Base-by-base conservation (phyloP, 2,888 invertebrate species). In the Thecocarcelia acutangulata region DNA sequence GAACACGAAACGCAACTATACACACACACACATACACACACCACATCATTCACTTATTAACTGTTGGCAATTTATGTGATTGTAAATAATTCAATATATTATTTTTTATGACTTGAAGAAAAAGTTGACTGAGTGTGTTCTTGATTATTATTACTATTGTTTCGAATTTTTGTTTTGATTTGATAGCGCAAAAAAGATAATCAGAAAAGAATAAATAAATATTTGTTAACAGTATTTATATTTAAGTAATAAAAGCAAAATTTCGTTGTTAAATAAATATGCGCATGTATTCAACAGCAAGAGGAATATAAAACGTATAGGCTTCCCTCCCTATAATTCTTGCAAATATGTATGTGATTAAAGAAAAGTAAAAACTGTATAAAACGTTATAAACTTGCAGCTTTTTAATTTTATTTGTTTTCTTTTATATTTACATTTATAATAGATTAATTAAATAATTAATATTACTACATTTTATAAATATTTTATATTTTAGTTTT, bases 61-160 rank as follows among this genome's bases (percentile, higher is more conserved):
- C 33, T 33, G 52, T 52, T 80, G 21, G 46, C 9, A 50, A 50
- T 58, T 66, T 59, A 19, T 63, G 15, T 21, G 15, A 66, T 75
- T 76, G 80, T 81, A 81, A 76, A 80, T 80, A 76, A 61, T 72
- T 61, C 8, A 69, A 44, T 58, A 15, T 42, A 28, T 64, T 15
- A 11, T 24, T 24, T 59, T 69, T 33, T 46, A n/a, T 15, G 46
- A 64, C 24, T 46, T 46, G 44, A 21, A 54, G 33, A 46, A 37
- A 19, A 28, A n/a, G 52, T 44, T 8, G 21, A 52, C 15, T 42
- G 37, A 52, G 42, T 44, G 58, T 44, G 33, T 21, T 40, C 15
- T 59, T 63, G 52, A n/a, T 37, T 19, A 42, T 66, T 21, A 11
- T 24, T 44, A 44, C n/a, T 4, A 19, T 28, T 28, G 42, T 68